Evolutionary conservation across 2,888 invertebrate genomes (phyloP).

Genomic region (Drosophila koepferae): DNA sequence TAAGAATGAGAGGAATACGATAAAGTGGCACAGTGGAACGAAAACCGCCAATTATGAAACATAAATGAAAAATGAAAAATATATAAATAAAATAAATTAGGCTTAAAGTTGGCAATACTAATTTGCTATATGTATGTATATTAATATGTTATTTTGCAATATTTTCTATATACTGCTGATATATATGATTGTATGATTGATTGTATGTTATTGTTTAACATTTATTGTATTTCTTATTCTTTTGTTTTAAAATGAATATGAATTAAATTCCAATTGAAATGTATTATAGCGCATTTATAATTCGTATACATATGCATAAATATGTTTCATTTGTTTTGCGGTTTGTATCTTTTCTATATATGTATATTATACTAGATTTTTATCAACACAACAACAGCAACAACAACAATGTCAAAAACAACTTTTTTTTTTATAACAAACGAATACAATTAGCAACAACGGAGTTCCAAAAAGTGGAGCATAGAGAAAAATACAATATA

Average conservation of each 20-base stretch:
- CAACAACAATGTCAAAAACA: slow-evolving; percentile 30
- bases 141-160: background rate
- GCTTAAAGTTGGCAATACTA: background rate
- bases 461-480: slow-evolving; percentile 50
- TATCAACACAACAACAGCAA: slow-evolving; percentile 51
- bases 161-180: background rate
- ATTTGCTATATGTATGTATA: background rate
- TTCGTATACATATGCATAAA: background rate
- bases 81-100: background rate
- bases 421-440: slow-evolving; percentile 48
- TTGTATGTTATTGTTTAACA: background rate
- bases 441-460: slow-evolving; percentile 68
- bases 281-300: slow-evolving; percentile 12
- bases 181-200: too few relatives aligned
- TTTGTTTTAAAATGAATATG: background rate
- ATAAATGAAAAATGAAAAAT: background rate
- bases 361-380: slow-evolving; percentile 42
- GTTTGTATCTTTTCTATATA: slow-evolving; percentile 15
- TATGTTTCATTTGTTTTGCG: slow-evolving; percentile 2
- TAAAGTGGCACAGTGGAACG: slow-evolving; percentile 45
- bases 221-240: background rate
- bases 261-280: slow-evolving; percentile 12
- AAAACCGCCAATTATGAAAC: slow-evolving; percentile 6
- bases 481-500: slow-evolving; percentile 50
- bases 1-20: slow-evolving; percentile 12